A percentile compares a stretch with the other conserved stretches of the same genome.
phyloP scores from a whole-genome alignment of 2,888 invertebrate genomes.

The Tromatobia lineatoria region DNA sequence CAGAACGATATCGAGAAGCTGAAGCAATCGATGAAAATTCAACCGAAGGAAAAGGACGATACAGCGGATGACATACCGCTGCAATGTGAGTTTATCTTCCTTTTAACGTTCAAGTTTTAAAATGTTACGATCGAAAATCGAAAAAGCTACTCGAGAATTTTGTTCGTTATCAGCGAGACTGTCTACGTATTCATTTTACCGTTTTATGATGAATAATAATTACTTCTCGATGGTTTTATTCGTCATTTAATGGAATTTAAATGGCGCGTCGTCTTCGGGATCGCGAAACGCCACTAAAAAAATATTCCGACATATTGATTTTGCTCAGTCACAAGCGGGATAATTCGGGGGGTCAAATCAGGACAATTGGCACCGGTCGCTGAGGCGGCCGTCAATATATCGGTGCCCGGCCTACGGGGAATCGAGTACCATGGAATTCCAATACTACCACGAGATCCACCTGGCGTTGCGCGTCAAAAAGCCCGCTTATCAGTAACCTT shows the following conservation, averaged over 20 bases:
- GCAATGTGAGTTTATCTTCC: constrained; percentile 71
- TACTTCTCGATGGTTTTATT: background rate
- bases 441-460: constrained; percentile 81
- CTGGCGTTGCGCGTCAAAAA: constrained; percentile 78
- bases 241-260: background rate
- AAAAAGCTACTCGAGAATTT: background rate
- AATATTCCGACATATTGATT: constrained; percentile 41
- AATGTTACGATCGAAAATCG: background rate
- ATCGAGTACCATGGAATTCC: constrained; percentile 80
- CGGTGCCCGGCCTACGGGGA: constrained; percentile 79
- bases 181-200: background rate
- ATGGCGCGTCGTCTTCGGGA: background rate
- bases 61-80: constrained; percentile 69
- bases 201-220: background rate
- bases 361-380: constrained; percentile 78
- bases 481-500: constrained; percentile 82
- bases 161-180: background rate
- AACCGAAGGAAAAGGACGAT: constrained; percentile 36
- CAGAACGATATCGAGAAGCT: constrained; percentile 76
- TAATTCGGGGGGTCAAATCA: constrained; percentile 63
- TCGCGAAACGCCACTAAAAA: background rate
- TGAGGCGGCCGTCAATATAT: constrained; percentile 78
- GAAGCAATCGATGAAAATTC: constrained; percentile 72
- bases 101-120: background rate
- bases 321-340: constrained; percentile 46